A percentile compares a stretch with the other conserved stretches of the same genome.
These are phyloP conservation scores for Ormyrus labotus DNA, from an alignment of 2,888 invertebrate genomes.

Conservation along the genomic window DNA sequence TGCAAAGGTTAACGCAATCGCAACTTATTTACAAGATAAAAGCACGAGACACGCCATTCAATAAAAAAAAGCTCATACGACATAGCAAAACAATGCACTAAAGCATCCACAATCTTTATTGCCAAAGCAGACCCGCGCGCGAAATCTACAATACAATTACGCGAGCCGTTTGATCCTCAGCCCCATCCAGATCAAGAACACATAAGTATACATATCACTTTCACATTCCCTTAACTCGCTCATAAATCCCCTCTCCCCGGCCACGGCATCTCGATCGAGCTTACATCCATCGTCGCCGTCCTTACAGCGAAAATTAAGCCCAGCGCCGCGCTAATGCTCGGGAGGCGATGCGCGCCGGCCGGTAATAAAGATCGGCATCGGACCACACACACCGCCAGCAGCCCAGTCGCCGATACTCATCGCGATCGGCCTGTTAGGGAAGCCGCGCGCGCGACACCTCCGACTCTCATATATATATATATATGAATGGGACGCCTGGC, in stretches of 20 bases:
- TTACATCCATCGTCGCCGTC: background rate
- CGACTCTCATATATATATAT: conserved; percentile 24
- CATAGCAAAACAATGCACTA: too few relatives aligned
- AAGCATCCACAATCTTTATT: too few relatives aligned
- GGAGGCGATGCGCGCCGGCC: background rate
- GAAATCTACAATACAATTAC: too few relatives aligned
- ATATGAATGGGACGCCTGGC: conserved; percentile 4
- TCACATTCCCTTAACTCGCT: background rate
- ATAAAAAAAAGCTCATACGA: too few relatives aligned
- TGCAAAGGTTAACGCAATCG: too few relatives aligned
- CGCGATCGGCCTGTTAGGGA: background rate
- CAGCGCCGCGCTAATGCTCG: background rate
- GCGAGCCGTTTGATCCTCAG: too few relatives aligned
- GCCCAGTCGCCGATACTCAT: conserved; percentile 1
- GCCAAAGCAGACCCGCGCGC: too few relatives aligned
- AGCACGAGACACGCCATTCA: too few relatives aligned
- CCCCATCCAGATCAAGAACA: too few relatives aligned
- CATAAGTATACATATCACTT: background rate
- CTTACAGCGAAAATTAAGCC: background rate
- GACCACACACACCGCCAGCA: conserved; percentile 29
- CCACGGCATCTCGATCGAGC: background rate
- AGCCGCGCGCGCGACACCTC: conserved; percentile 1
- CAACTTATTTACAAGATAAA: too few relatives aligned
- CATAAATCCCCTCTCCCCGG: background rate
- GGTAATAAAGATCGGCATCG: conserved; percentile 47